Conservation (phyloP, 2,113 vertebrate genomes). For the Saguinus midas region DNA sequence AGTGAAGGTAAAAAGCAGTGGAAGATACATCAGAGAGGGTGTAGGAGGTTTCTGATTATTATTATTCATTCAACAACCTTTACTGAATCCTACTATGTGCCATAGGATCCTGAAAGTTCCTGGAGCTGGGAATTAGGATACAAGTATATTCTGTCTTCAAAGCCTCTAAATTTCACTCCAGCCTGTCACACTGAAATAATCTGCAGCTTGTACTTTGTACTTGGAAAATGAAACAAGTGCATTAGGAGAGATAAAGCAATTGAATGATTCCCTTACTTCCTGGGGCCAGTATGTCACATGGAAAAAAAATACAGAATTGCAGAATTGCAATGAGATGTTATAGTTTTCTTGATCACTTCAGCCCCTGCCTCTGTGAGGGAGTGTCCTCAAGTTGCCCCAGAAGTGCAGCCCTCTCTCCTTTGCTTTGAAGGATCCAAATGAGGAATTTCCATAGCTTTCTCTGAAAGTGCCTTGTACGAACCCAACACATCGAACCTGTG, state of each 20-base stretch:
- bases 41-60: background rate
- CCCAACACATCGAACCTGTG: background rate
- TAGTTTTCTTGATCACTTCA: background rate
- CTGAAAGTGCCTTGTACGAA: conserved; percentile 18
- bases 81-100: background rate
- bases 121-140: background rate
- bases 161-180: conserved; percentile 32
- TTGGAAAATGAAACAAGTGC: conserved; percentile 38
- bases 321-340: background rate
- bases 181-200: conserved; percentile 23
- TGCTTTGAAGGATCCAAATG: background rate
- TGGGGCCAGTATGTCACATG: background rate
- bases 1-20: background rate
- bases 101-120: background rate
- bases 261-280: background rate
- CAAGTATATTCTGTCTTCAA: conserved; percentile 32
- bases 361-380: background rate
- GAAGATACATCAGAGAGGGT: background rate
- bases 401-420: background rate
- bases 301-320: conserved; percentile 4
- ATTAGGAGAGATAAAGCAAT: background rate
- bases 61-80: background rate
- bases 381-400: background rate
- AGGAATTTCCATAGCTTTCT: conserved; percentile 39
- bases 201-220: background rate